Evolutionary conservation across 1,140 invertebrate genomes (phyloP).

Genomic region (Drosophila repletoides): DNA sequence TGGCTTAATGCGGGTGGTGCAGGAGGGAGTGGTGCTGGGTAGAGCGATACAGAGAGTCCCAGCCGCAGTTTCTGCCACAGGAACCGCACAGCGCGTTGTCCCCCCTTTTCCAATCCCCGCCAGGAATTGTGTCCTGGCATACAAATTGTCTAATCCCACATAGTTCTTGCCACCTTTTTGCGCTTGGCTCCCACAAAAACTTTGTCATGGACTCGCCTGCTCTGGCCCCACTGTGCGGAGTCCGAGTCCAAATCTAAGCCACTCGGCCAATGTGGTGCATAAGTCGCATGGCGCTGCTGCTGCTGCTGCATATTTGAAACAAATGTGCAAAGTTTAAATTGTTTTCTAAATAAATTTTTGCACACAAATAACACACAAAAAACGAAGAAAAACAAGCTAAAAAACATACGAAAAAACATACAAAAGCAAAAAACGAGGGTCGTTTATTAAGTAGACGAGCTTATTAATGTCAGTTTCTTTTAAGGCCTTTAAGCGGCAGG

Average conservation of each 20-base stretch:
- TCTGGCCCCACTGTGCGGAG: conserved; percentile 21
- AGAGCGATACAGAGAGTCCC: too few species aligned
- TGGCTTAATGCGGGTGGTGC: conserved; percentile 69
- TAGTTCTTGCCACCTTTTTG: conserved; percentile 79
- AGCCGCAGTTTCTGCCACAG: too few species aligned
- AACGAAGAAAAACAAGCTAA: too few species aligned
- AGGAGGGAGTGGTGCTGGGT: background rate
- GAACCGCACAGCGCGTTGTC: conserved; percentile 5
- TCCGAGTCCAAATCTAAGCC: conserved; percentile 67
- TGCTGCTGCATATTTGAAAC: conserved; percentile 76
- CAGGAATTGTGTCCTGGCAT: conserved; percentile 38
- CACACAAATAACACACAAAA: conserved; percentile 9
- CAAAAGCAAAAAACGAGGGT: background rate
- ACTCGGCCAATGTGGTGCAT: conserved; percentile 57
- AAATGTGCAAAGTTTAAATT: conserved; percentile 81
- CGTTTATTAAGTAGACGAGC: background rate
- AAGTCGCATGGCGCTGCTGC: conserved; percentile 38
- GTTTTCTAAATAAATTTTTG: conserved; percentile 71
- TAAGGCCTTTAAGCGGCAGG: too few species aligned
- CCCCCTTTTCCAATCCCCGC: background rate
- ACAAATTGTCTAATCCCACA: conserved; percentile 79
- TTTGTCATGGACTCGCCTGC: conserved; percentile 52
- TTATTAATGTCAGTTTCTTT: background rate
- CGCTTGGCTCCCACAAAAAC: conserved; percentile 65
- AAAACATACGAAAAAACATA: too few species aligned